These are phyloP conservation scores for Salvelinus alpinus DNA, from an alignment of 2,113 vertebrate genomes.

Conservation along the genomic window DNA sequence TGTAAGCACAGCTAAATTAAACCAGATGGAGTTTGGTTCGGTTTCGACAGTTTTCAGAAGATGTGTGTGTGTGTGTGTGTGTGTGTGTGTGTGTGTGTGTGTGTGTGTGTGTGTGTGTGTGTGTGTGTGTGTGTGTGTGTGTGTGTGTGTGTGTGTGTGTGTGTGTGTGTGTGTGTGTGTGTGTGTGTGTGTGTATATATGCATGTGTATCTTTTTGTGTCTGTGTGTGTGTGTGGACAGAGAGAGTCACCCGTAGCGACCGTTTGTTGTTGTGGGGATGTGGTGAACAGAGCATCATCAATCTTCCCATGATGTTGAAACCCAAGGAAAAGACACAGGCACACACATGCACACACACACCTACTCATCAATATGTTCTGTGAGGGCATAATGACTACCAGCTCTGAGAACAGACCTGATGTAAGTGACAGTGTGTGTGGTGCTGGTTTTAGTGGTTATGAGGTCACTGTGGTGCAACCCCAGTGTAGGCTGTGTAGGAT, in stretches of 20 bases:
- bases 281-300: not conserved
- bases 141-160: too few species aligned
- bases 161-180: too few species aligned
- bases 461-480: too few species aligned
- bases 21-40: conserved; percentile 54
- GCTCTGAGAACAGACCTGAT: too few species aligned
- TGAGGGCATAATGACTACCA: conserved; percentile 5
- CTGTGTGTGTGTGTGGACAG: not conserved
- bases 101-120: not conserved
- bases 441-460: too few species aligned
- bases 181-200: too few species aligned
- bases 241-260: conserved; percentile 6
- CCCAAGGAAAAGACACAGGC: not conserved
- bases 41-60: conserved; percentile 13
- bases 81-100: not conserved
- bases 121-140: too few species aligned
- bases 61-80: not conserved
- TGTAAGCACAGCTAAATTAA: conserved; percentile 47
- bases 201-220: too few species aligned
- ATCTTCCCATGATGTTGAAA: not conserved
- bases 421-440: too few species aligned
- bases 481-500: too few species aligned
- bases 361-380: not conserved
- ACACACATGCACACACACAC: not conserved
- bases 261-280: conserved; percentile 1